A percentile compares a stretch with the other conserved stretches of the same genome.
These are phyloP conservation scores for Drosophila kepulauana DNA, from an alignment of 1,140 invertebrate genomes.

Conservation along the genomic window DNA sequence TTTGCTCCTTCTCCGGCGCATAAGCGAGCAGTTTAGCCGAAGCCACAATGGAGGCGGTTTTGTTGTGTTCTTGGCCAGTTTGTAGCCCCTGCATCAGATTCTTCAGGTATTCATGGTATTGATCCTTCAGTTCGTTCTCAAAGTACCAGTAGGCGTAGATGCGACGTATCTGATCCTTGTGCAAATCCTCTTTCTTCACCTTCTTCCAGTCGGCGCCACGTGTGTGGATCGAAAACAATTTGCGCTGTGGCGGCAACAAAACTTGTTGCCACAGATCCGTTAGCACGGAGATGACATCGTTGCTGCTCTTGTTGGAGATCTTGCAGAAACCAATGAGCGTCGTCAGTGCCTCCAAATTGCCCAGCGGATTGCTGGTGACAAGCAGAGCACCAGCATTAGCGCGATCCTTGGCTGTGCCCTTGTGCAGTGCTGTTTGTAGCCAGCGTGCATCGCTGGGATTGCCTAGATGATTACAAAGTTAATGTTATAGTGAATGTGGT, in stretches of 20 bases:
- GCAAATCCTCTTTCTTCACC: slow-evolving; percentile 64
- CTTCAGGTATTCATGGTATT: slow-evolving; percentile 86
- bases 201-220: slow-evolving; percentile 86
- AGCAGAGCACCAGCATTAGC: slow-evolving; percentile 91
- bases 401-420: slow-evolving; percentile 91
- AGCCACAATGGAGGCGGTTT: slow-evolving; percentile 92
- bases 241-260: slow-evolving; percentile 88
- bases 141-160: slow-evolving; percentile 88
- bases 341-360: slow-evolving; percentile 88
- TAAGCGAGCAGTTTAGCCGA: slow-evolving; percentile 92
- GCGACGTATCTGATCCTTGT: slow-evolving; percentile 81
- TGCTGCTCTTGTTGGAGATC: slow-evolving; percentile 89
- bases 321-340: slow-evolving; percentile 89
- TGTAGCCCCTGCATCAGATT: slow-evolving; percentile 81
- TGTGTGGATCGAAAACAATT: slow-evolving; percentile 89
- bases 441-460: slow-evolving; percentile 86
- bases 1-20: slow-evolving; percentile 95
- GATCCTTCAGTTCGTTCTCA: slow-evolving; percentile 90
- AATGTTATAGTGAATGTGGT: neutral
- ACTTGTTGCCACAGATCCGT: slow-evolving; percentile 90
- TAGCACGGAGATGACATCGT: slow-evolving; percentile 88
- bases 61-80: slow-evolving; percentile 88
- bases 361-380: slow-evolving; percentile 91
- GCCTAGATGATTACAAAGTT: slow-evolving; percentile 38
- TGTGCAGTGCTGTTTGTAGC: slow-evolving; percentile 90